Conservation (phyloP, 1,140 invertebrate species). For the Ephestia elutella region DNA sequence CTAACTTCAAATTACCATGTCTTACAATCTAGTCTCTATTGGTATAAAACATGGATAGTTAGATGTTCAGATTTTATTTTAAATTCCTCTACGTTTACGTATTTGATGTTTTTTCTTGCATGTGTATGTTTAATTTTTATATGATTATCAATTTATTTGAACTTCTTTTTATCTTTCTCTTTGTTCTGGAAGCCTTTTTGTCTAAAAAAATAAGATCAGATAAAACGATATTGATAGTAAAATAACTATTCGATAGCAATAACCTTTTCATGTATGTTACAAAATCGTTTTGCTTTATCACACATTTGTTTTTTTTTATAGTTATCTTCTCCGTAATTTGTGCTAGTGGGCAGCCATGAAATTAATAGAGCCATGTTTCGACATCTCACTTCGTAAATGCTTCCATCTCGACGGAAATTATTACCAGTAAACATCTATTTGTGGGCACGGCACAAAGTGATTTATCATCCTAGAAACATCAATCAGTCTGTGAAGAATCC, state of each 20-base stretch:
- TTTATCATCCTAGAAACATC: neutral
- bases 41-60: neutral
- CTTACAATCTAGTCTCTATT: slow-evolving; percentile 12
- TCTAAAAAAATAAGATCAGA: too few species aligned
- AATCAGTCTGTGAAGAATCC: neutral
- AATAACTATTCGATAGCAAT: too few species aligned
- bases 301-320: neutral
- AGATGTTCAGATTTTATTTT: too few species aligned
- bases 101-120: too few species aligned
- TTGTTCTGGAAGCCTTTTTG: too few species aligned
- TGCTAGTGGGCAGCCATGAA: slow-evolving; percentile 39
- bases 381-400: slow-evolving; percentile 44
- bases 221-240: too few species aligned
- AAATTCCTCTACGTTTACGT: too few species aligned
- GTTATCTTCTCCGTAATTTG: neutral
- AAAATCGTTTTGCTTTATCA: too few species aligned
- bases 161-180: too few species aligned
- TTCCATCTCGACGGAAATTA: slow-evolving; percentile 51
- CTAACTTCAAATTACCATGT: slow-evolving; percentile 22
- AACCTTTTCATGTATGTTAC: too few species aligned
- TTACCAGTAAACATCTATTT: slow-evolving; percentile 46
- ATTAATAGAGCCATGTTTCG: slow-evolving; percentile 53
- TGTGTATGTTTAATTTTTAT: too few species aligned
- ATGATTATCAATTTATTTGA: too few species aligned
- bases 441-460: slow-evolving; percentile 15